Conservation (phyloP, 2,888 invertebrate species). For the Dinocampus coccinellae region DNA sequence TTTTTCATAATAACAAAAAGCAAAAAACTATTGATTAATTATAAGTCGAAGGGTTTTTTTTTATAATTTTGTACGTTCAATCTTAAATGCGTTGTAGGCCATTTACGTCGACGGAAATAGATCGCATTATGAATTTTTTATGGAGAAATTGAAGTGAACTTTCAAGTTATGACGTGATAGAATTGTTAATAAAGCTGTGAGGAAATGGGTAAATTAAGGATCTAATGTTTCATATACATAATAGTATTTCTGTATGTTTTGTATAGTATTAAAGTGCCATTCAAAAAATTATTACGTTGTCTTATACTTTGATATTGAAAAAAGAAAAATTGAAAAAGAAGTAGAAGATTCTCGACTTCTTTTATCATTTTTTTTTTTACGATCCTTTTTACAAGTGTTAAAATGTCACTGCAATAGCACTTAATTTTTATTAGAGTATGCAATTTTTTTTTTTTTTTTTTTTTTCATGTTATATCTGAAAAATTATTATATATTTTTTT, state of each 20-base stretch:
- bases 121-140: neutral
- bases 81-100: neutral
- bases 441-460: too few relatives aligned
- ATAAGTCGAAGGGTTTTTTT: neutral
- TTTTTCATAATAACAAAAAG: too few relatives aligned
- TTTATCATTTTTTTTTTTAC: neutral
- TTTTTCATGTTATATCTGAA: neutral
- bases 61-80: neutral
- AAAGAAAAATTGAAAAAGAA: neutral
- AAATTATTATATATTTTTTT: neutral
- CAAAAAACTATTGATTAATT: neutral
- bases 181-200: slow-evolving; percentile 3
- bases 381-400: neutral
- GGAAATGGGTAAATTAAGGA: neutral
- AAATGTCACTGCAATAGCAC: neutral
- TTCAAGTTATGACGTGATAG: slow-evolving; percentile 2
- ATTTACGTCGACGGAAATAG: neutral
- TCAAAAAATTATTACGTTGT: neutral
- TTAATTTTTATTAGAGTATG: neutral
- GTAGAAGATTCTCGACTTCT: neutral
- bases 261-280: too few relatives aligned
- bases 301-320: neutral
- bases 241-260: too few relatives aligned
- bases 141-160: neutral
- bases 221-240: neutral